Percentiles rank a stretch among this genome's conserved stretches.
phyloP scores from a whole-genome alignment of 2,113 vertebrate species.

The Zosterops japonicus region DNA sequence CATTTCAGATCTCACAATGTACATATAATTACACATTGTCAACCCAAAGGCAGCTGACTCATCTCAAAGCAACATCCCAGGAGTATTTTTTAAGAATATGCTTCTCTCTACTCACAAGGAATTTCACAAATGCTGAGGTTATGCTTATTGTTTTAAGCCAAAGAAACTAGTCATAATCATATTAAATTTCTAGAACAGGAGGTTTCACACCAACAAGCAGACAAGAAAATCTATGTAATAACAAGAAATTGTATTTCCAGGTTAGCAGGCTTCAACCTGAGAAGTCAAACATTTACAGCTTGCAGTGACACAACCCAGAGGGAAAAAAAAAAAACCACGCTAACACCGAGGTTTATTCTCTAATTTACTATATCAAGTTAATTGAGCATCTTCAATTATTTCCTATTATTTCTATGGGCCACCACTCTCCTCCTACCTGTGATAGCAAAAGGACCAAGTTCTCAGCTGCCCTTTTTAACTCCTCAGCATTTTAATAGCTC shows the following conservation, averaged over 20 bases:
- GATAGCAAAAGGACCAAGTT: background rate
- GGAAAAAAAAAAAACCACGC: rapidly evolving
- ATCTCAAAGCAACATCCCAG: background rate
- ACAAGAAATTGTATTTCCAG: background rate
- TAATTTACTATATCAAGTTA: background rate
- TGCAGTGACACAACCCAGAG: background rate
- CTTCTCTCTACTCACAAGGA: background rate
- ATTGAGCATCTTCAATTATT: background rate
- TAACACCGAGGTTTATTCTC: rapidly evolving
- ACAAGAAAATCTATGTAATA: background rate
- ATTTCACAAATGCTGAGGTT: background rate
- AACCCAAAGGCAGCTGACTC: background rate
- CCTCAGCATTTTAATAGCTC: background rate
- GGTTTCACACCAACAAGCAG: background rate
- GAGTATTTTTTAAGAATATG: background rate
- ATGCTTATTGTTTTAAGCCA: background rate
- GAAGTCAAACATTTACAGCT: background rate
- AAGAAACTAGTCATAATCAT: background rate
- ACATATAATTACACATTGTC: background rate
- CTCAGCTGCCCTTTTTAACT: background rate
- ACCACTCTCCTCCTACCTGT: background rate
- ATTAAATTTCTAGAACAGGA: background rate
- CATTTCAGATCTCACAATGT: background rate
- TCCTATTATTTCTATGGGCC: background rate
- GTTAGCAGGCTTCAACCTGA: background rate